Base-by-base conservation (phyloP, 2,888 invertebrate genomes). In the Amphipyra berbera region DNA sequence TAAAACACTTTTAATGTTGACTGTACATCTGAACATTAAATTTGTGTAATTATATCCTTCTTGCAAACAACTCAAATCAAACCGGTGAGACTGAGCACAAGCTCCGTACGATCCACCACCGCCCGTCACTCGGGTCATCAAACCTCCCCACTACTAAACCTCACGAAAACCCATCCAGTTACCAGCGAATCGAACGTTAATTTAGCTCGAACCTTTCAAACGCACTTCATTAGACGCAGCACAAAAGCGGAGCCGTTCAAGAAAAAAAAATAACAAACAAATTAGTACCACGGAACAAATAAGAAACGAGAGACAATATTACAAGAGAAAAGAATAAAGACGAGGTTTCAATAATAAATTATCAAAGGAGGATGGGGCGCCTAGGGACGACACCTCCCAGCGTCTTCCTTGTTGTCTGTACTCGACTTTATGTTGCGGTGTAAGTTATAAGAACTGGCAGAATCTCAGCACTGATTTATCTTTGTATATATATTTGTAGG, bases 331-430 rank as follows among this genome's bases (percentile, higher is more conserved):
- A 85, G 88, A 88, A 79, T 89, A 85, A 85, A 89, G 85, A 88
- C 87, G 87, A 88, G 87, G 88, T 90, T 91, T 91, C 91, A 91
- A 92, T 92, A 92, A 92, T 92, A 92, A 91, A 92, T 91, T 91
- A 92, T 90, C 88, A 90, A 88, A 89, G 89, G 85, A 73, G 68
- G 75, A 37, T 61, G 73, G 72, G 62, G 67, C 48, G 63, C 85
- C 85, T 84, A 81, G 86, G 86, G 83, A 84, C 85, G 88, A 90
- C 92, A 92, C 92, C 92, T 90, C 89, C 86, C 84, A 83, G 85
- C 85, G 81, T 84, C 88, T 89, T 88, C 84, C 89, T 87, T 88
- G 87, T 90, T 90, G 88, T 89, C 87, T 88, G 85, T 85, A 88
- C 88, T 85, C 85, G 84, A 78, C 88, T 84, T 86, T 81, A 81